Percentiles rank a stretch among this genome's conserved stretches.
Conservation (phyloP, 2,888 invertebrate species). For the Pachycephus smyrnensis region DNA sequence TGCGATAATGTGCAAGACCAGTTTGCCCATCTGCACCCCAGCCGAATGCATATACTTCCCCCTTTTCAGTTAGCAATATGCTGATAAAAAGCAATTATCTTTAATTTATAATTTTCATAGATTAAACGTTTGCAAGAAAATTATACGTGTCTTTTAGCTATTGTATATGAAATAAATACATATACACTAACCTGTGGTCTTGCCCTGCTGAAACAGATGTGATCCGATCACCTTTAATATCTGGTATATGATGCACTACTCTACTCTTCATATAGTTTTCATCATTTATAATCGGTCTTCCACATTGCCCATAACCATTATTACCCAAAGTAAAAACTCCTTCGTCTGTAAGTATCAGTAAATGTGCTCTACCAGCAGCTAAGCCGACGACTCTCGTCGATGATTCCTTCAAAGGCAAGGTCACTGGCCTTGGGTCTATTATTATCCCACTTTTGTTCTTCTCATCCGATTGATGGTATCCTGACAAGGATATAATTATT, state of each 20-base stretch:
- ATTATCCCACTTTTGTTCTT: slow-evolving; percentile 78
- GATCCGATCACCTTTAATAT: slow-evolving; percentile 74
- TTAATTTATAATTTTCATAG: slow-evolving; percentile 13
- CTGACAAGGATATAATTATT: slow-evolving; percentile 32
- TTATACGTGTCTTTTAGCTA: slow-evolving; percentile 3
- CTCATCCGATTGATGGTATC: slow-evolving; percentile 68
- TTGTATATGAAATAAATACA: not conserved
- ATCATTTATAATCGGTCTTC: slow-evolving; percentile 79
- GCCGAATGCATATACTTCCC: slow-evolving; percentile 89
- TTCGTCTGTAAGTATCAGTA: slow-evolving; percentile 82
- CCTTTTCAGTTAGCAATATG: slow-evolving; percentile 81
- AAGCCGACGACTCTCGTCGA: slow-evolving; percentile 71
- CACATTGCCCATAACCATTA: slow-evolving; percentile 95
- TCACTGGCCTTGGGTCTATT: slow-evolving; percentile 78
- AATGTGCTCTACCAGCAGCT: slow-evolving; percentile 90
- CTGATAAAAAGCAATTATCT: slow-evolving; percentile 66
- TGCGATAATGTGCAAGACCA: slow-evolving; percentile 79
- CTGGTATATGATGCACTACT: slow-evolving; percentile 75
- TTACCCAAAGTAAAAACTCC: slow-evolving; percentile 89
- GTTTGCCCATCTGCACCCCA: slow-evolving; percentile 97
- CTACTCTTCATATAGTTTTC: slow-evolving; percentile 81
- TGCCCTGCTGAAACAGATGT: slow-evolving; percentile 86
- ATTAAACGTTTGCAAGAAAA: slow-evolving; percentile 15
- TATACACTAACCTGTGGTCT: slow-evolving; percentile 80
- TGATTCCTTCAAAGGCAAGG: slow-evolving; percentile 74